phyloP scores from a whole-genome alignment of 2,113 vertebrate genomes.

The Triplophysa siluroides region DNA sequence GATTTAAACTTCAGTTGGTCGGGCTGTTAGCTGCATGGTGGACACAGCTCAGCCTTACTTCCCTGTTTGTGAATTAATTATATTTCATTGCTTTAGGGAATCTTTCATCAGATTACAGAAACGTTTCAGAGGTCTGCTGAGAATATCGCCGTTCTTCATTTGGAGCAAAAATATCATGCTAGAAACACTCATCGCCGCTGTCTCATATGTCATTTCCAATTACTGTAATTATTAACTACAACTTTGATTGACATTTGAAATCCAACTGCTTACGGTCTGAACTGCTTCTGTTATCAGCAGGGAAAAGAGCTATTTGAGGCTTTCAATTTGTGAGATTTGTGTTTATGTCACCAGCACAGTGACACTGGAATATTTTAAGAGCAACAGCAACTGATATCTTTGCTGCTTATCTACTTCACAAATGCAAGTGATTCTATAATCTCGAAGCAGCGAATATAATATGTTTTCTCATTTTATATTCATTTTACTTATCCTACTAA shows the following conservation, averaged over 20 bases:
- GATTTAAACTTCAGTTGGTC: constrained; percentile 55
- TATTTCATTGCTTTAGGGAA: constrained; percentile 35
- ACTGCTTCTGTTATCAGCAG: not conserved
- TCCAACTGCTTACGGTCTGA: not conserved
- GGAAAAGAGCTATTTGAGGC: not conserved
- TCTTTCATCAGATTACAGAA: constrained; percentile 43
- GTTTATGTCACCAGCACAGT: too few relatives aligned
- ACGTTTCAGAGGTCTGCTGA: constrained; percentile 21
- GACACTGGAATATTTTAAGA: not conserved
- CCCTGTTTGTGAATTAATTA: constrained; percentile 57
- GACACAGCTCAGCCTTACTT: constrained; percentile 43
- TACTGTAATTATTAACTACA: constrained; percentile 6
- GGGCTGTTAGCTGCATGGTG: constrained; percentile 60
- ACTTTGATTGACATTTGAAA: not conserved
- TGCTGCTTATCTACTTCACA: too few relatives aligned
- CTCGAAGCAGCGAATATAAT: not conserved
- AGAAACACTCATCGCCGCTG: not conserved
- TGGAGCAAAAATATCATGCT: not conserved
- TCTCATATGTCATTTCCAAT: not conserved
- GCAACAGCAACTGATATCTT: not conserved
- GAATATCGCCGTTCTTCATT: not conserved
- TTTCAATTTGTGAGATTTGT: too few relatives aligned
- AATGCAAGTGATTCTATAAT: not conserved
- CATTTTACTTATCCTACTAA: not conserved
- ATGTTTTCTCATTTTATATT: not conserved